phyloP scores from a whole-genome alignment of 2,113 vertebrate genomes.

The Indri indri region DNA sequence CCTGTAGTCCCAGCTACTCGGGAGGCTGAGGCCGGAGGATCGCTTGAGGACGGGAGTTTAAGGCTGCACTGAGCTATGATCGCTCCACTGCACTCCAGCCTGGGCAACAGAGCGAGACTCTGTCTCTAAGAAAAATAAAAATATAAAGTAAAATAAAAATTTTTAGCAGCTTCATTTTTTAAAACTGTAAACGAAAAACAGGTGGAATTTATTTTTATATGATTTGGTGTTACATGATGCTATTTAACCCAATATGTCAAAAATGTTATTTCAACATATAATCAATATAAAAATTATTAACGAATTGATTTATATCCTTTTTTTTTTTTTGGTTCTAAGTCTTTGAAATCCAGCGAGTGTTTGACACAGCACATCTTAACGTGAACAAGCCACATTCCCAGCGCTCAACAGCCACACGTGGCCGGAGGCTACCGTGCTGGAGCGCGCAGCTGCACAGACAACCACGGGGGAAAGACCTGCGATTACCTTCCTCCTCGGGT shows the following conservation, averaged over 20 bases:
- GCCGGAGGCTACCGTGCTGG: fast-evolving
- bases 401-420: background rate
- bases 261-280: background rate
- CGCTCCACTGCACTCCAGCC: too few relatives aligned
- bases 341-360: background rate
- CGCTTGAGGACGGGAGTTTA: too few relatives aligned
- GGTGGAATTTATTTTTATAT: background rate
- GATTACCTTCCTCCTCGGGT: fast-evolving
- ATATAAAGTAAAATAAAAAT: too few relatives aligned
- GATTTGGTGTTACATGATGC: background rate
- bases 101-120: too few relatives aligned
- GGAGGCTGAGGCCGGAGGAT: too few relatives aligned
- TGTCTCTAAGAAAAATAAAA: too few relatives aligned
- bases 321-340: too few relatives aligned
- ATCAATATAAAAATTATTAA: background rate
- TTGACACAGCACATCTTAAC: background rate
- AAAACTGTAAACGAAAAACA: background rate
- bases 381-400: fast-evolving
- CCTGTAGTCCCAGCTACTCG: too few relatives aligned
- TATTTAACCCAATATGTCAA: background rate
- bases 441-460: background rate
- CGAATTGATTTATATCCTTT: background rate
- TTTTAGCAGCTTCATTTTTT: background rate
- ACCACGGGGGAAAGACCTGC: fast-evolving
- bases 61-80: too few relatives aligned